Conservation (phyloP, 2,797 vertebrate species). For the Melanotaenia trifasciata region DNA sequence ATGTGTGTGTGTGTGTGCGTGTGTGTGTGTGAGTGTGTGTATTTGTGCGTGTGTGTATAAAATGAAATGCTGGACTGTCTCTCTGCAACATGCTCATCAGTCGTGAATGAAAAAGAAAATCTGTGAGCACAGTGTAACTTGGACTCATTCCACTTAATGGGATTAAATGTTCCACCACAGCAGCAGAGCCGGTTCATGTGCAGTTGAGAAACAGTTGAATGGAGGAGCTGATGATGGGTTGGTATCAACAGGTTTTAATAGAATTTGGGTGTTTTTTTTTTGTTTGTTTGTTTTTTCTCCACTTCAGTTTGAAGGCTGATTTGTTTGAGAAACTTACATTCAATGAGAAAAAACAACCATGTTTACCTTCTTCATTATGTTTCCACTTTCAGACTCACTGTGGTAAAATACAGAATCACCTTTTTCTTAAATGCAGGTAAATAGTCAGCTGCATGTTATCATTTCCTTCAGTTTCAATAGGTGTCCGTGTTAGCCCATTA, state of each 20-base stretch:
- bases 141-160: not conserved
- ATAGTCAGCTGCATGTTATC: not conserved
- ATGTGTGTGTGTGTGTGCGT: too few species aligned
- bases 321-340: too few species aligned
- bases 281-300: not conserved
- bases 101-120: not conserved
- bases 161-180: conserved; percentile 8
- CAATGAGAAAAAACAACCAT: too few species aligned
- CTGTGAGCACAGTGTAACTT: conserved; percentile 1
- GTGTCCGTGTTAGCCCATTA: not conserved
- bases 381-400: too few species aligned
- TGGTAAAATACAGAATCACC: not conserved
- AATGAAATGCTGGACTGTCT: too few species aligned
- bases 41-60: too few species aligned
- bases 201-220: not conserved
- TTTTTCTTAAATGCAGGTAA: not conserved
- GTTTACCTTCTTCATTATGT: too few species aligned
- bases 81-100: too few species aligned
- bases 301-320: too few species aligned
- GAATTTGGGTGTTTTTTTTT: not conserved
- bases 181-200: conserved; percentile 5
- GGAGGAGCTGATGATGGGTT: not conserved
- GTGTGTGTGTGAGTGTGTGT: too few species aligned
- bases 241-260: not conserved
- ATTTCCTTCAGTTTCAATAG: not conserved